These are phyloP conservation scores for Cydia amplana DNA, from an alignment of 1,140 invertebrate genomes.

Conservation along the genomic window DNA sequence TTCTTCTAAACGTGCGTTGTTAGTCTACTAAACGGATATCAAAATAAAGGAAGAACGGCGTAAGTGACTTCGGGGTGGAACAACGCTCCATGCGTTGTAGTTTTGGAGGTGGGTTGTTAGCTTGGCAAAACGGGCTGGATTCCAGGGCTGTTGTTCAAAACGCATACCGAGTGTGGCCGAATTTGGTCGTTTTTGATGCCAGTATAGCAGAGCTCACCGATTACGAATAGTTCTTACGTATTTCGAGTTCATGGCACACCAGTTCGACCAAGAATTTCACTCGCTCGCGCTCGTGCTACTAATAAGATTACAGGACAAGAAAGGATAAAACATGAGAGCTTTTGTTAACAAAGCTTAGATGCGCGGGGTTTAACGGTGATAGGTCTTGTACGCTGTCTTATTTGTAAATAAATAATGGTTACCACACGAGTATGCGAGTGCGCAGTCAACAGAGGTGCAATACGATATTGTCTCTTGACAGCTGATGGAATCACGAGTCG, in stretches of 20 bases:
- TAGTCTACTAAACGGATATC: not conserved
- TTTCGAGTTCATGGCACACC: not conserved
- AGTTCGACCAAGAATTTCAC: not conserved
- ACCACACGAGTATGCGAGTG: not conserved
- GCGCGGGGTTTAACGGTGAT: slow-evolving; percentile 9
- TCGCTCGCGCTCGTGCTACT: not conserved
- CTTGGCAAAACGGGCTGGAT: slow-evolving; percentile 7
- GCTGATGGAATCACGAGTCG: not conserved
- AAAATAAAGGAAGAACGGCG: not conserved
- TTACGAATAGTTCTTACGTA: not conserved
- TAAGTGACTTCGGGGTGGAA: not conserved
- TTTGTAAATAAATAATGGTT: slow-evolving; percentile 15
- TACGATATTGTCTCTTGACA: slow-evolving; percentile 6
- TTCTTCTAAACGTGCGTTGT: slow-evolving; percentile 19
- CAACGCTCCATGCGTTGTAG: not conserved
- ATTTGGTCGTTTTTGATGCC: not conserved
- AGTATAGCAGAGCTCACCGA: not conserved
- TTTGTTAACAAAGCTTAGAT: slow-evolving; percentile 21
- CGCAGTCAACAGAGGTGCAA: slow-evolving; percentile 9
- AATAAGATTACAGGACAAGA: not conserved
- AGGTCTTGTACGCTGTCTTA: slow-evolving; percentile 18
- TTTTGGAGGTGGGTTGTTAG: not conserved
- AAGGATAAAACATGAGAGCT: slow-evolving; percentile 3
- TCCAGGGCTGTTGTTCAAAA: not conserved
- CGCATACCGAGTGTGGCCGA: not conserved